phyloP scores from a whole-genome alignment of 92 coral and sea anemone genomes.

The Epizoanthus ramosus region DNA sequence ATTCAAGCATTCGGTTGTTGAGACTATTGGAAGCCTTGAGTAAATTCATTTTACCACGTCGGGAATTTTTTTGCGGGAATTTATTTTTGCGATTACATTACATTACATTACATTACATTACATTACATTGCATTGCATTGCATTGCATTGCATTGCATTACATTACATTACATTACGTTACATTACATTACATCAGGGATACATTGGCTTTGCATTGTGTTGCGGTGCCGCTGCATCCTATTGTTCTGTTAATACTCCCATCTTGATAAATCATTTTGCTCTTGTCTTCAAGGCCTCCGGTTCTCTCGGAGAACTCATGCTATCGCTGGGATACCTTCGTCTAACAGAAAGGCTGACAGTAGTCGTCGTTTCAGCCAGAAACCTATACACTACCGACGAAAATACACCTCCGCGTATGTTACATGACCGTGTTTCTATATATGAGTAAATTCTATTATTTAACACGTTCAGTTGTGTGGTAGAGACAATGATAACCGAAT shows the following conservation, averaged over 20 bases:
- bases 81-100: no score
- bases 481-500: no score
- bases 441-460: no score
- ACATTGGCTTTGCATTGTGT: no score
- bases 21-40: no score
- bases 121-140: neutral
- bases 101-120: neutral
- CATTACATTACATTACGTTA: no score
- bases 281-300: constrained; percentile 55
- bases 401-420: constrained; percentile 54
- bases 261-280: neutral
- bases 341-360: constrained; percentile 87
- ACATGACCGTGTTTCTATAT: no score
- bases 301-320: constrained; percentile 82
- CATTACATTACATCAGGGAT: no score
- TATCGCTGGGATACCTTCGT: constrained; percentile 96
- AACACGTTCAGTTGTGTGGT: no score
- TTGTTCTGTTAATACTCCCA: neutral
- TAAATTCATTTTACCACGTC: no score
- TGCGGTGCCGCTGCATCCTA: neutral
- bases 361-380: constrained; percentile 75
- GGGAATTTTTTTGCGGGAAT: no score
- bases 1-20: no score
- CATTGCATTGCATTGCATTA: neutral
- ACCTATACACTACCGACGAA: constrained; percentile 53